phyloP scores from a whole-genome alignment of 2,113 vertebrate genomes.

The Ceuthmochares aereus region DNA sequence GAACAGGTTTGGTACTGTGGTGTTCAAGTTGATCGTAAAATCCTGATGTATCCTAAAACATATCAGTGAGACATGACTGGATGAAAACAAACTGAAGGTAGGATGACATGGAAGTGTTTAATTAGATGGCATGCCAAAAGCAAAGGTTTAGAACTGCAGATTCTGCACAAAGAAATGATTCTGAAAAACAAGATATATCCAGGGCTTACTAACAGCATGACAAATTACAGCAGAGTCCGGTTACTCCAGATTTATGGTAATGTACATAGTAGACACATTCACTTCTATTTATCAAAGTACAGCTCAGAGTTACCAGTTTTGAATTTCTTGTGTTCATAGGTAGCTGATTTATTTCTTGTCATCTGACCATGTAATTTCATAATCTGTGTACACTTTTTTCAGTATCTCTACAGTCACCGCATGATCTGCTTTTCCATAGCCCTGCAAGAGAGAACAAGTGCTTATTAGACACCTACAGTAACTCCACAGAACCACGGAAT shows the following conservation, averaged over 20 bases:
- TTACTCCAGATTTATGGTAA: background rate
- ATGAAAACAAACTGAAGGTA: background rate
- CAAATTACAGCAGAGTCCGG: background rate
- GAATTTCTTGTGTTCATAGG: background rate
- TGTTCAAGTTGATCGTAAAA: background rate
- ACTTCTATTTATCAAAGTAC: conserved; percentile 26
- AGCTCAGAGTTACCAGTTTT: background rate
- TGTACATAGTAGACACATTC: background rate
- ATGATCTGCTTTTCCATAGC: conserved; percentile 91
- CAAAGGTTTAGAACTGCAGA: background rate
- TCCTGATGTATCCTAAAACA: background rate
- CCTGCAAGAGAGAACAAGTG: conserved; percentile 71
- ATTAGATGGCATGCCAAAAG: background rate
- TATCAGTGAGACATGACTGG: background rate
- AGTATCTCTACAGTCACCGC: conserved; percentile 84
- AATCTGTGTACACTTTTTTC: conserved; percentile 81
- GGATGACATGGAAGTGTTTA: background rate
- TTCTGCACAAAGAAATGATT: background rate
- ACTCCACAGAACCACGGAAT: background rate
- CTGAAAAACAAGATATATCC: background rate
- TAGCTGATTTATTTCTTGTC: conserved; percentile 76
- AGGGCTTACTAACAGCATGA: background rate
- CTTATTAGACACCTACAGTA: background rate
- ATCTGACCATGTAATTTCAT: conserved; percentile 88
- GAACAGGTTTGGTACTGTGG: background rate